Evolutionary conservation across 2,888 invertebrate species (phyloP).

Genomic region (Mellilla xanthometata): DNA sequence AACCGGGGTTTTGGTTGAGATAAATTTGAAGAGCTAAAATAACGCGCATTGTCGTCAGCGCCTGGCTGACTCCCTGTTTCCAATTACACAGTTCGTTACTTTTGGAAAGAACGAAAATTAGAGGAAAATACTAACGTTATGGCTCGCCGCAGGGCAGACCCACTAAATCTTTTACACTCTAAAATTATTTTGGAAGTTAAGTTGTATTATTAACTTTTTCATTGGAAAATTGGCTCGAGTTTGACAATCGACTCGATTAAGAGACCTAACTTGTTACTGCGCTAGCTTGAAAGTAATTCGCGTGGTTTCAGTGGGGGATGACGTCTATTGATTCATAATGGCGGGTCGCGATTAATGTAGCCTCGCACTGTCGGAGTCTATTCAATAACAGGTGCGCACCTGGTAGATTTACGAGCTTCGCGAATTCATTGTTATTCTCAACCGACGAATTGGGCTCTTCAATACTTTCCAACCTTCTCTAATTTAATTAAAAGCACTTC

Average conservation of each 20-base stretch:
- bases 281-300: background rate
- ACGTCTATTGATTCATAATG: constrained; percentile 52
- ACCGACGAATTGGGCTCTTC: constrained; percentile 56
- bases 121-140: constrained; percentile 49
- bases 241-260: background rate
- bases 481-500: constrained; percentile 42
- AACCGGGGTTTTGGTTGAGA: constrained; percentile 18
- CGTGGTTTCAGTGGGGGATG: background rate
- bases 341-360: constrained; percentile 60
- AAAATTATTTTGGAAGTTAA: no score
- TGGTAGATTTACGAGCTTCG: constrained; percentile 68
- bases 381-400: constrained; percentile 69
- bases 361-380: constrained; percentile 56
- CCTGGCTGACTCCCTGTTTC: constrained; percentile 57
- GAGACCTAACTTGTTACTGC: background rate
- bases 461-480: constrained; percentile 45
- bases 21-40: constrained; percentile 39
- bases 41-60: constrained; percentile 52
- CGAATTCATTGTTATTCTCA: constrained; percentile 73
- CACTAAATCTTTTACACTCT: background rate
- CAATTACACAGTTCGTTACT: constrained; percentile 77
- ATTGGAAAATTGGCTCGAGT: no score
- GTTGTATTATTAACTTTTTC: no score
- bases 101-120: constrained; percentile 66
- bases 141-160: constrained; percentile 30